These are phyloP conservation scores for Chrysomela aeneicollis DNA, from an alignment of 2,888 invertebrate species.

Conservation along the genomic window DNA sequence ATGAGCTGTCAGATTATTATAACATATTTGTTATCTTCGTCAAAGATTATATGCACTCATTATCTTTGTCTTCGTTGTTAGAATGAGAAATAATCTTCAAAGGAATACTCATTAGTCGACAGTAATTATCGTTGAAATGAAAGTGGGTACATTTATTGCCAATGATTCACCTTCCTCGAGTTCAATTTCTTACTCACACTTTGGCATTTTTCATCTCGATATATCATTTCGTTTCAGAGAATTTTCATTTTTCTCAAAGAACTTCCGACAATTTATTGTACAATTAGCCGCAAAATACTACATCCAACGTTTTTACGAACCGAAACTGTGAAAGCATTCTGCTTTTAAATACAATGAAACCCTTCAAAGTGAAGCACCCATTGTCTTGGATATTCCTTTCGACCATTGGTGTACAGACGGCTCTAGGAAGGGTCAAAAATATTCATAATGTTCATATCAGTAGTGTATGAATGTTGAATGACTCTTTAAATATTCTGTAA, in stretches of 20 bases:
- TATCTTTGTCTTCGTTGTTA: too few species aligned
- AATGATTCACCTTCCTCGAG: background rate
- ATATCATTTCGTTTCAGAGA: background rate
- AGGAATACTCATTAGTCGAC: too few species aligned
- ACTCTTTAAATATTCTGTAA: too few species aligned
- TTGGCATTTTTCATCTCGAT: background rate
- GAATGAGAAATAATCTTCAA: too few species aligned
- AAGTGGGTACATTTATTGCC: background rate
- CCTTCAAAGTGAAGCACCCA: constrained; percentile 8
- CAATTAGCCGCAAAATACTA: constrained; percentile 19
- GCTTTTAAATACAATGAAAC: constrained; percentile 20
- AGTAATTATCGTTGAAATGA: too few species aligned
- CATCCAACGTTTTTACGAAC: constrained; percentile 11
- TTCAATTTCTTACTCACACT: background rate
- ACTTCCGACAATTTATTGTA: constrained; percentile 14
- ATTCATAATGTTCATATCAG: background rate
- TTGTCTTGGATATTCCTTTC: constrained; percentile 9
- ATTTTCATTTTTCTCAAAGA: constrained; percentile 2
- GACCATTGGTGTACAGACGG: background rate
- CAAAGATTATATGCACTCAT: too few species aligned
- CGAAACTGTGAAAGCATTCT: constrained; percentile 10
- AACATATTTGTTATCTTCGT: too few species aligned
- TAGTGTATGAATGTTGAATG: too few species aligned
- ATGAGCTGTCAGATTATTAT: too few species aligned
- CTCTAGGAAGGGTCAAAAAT: background rate